Evolutionary conservation across 1,140 invertebrate species (phyloP).

Genomic region (Leptonema lineaticorne): DNA sequence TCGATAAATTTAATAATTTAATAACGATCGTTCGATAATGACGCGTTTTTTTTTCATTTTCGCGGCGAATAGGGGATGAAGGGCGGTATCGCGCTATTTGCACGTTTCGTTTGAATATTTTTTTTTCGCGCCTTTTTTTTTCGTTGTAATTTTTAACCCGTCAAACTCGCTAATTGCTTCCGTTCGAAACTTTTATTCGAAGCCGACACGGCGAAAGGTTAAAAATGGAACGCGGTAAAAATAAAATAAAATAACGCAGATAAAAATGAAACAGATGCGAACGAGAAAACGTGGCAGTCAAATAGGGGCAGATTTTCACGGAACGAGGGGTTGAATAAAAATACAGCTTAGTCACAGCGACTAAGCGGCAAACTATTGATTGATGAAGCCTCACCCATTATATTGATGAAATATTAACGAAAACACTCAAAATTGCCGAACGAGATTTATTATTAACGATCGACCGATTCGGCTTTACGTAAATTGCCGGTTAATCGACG

Average conservation of each 20-base stretch:
- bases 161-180: slow-evolving; percentile 9
- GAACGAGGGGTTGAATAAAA: no score
- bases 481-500: neutral
- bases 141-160: neutral
- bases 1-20: no score
- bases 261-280: no score
- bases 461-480: no score
- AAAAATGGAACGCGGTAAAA: neutral
- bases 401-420: slow-evolving; percentile 16
- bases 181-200: neutral
- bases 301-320: no score
- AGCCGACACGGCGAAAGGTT: neutral
- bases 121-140: no score
- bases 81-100: neutral
- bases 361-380: neutral
- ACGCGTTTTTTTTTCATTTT: no score
- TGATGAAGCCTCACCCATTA: slow-evolving; percentile 1
- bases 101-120: no score
- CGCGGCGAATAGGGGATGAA: no score
- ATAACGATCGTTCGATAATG: no score
- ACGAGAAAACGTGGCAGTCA: no score
- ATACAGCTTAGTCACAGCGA: neutral
- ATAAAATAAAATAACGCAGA: neutral
- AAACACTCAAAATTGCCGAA: slow-evolving; percentile 1
- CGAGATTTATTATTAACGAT: slow-evolving; percentile 8